Evolutionary conservation across 2,888 invertebrate species (phyloP), one percentile per base, ranked within the genome.

Genomic region (Drosophila meridiana): DNA sequence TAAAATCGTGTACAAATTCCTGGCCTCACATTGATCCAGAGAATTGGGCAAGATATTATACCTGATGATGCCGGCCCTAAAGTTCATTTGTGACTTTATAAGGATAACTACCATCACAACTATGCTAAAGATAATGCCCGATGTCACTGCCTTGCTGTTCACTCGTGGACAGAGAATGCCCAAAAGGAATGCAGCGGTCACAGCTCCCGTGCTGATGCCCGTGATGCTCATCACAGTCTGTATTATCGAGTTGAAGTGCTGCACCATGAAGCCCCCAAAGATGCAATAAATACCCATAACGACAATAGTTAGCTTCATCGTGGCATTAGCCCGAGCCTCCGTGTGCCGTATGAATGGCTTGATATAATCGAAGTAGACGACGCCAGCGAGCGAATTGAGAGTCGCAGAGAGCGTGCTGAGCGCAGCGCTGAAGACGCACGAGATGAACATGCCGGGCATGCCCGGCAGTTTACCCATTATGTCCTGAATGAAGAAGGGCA

Each of bases 121-220:
- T 5, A 93, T 77, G 65, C 92, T 92, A 45, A 91, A 83, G 2
- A 90, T 30, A 34, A 92, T 82, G 9, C 91, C 88, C 9, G 80
- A 67, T 4, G 90, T 74, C 3, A 91, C 93, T 20, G 90, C 93
- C 69, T 90, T 91, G 50, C 88, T 93, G 90, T 94, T 95, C 0
- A 94, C 93, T 92, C 94, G 95, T 0, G 96, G 96, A 66, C 95
- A 93, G 63, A 96, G 93, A 94, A 96, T 95, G n/a, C 96, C 96
- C 40, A 96, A 89, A 6, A 95, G 94, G 83, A 96, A 96, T 0
- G 95, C 94, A 2, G 96, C 96, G 68, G 95, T 94, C 5, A 95
- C 94, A 11, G 95, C 95, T 2, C 96, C 95, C 0, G 95, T 93
- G 28, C 93, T 93, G 20, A 94, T 92, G 9, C 94, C 94, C 42